Evolutionary conservation across 2,888 invertebrate species (phyloP).

Genomic region (Thymelicus sylvestris): DNA sequence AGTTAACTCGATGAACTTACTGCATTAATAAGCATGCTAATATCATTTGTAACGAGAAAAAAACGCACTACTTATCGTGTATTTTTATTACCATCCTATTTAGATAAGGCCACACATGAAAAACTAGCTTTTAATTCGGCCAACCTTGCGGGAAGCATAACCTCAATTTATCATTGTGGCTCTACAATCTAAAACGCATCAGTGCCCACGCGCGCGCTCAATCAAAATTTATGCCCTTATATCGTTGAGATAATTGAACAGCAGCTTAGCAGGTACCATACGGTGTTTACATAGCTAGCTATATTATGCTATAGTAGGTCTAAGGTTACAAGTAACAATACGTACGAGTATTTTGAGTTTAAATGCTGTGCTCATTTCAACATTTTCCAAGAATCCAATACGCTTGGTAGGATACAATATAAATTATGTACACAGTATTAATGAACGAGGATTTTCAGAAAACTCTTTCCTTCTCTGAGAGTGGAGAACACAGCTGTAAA

Average conservation of each 20-base stretch:
- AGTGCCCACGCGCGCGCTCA: conserved; percentile 46
- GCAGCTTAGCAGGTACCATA: not conserved
- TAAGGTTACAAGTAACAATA: too few species aligned
- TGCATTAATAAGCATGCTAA: not conserved
- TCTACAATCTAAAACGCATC: conserved; percentile 44
- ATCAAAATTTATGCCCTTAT: conserved; percentile 39
- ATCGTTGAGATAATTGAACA: not conserved
- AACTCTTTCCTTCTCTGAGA: too few species aligned
- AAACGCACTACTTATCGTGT: not conserved
- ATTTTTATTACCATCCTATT: conserved; percentile 15
- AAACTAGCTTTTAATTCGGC: conserved; percentile 26
- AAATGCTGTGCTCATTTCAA: too few species aligned
- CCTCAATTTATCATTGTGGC: conserved; percentile 19
- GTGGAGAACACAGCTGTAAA: too few species aligned
- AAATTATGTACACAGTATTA: too few species aligned
- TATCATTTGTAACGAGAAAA: not conserved
- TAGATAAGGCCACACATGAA: conserved; percentile 12
- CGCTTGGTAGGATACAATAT: too few species aligned
- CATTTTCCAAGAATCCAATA: too few species aligned
- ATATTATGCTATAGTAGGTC: not conserved
- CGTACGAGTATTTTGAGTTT: too few species aligned
- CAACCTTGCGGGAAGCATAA: conserved; percentile 26
- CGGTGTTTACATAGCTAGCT: not conserved
- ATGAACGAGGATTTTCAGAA: too few species aligned
- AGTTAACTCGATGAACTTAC: not conserved